phyloP scores from a whole-genome alignment of 1,140 invertebrate species.

The Artemia franciscana region DNA sequence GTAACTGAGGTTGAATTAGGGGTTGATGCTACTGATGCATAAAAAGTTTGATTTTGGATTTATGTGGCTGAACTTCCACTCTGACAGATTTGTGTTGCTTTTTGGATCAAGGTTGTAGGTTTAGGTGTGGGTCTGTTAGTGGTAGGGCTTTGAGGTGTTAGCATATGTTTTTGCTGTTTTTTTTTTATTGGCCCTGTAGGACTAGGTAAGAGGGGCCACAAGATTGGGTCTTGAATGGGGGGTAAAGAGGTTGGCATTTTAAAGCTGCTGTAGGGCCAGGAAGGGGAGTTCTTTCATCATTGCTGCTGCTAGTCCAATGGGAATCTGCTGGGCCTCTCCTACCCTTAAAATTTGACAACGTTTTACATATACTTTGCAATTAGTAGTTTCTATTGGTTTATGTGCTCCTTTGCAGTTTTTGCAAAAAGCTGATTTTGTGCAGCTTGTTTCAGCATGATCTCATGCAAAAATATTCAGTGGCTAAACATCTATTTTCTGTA shows the following conservation, averaged over 20 bases:
- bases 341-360: background rate
- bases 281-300: background rate
- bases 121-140: background rate
- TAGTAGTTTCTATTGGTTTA: background rate
- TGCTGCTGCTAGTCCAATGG: background rate
- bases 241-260: background rate
- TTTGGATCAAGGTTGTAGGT: background rate
- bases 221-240: background rate
- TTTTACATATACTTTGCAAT: background rate
- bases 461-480: background rate
- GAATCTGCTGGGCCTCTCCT: background rate
- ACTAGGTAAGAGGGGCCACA: background rate
- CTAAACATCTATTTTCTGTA: background rate
- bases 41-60: too few species aligned
- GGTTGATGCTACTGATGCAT: background rate
- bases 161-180: background rate
- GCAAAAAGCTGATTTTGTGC: background rate
- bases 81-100: background rate
- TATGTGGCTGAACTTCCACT: background rate
- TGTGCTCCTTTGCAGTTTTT: background rate
- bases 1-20: background rate
- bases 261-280: background rate
- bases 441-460: background rate
- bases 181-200: background rate
- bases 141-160: too few species aligned